Base-by-base conservation (phyloP, 64 coral and sea anemone species). In the Actinia tenebrosa region DNA sequence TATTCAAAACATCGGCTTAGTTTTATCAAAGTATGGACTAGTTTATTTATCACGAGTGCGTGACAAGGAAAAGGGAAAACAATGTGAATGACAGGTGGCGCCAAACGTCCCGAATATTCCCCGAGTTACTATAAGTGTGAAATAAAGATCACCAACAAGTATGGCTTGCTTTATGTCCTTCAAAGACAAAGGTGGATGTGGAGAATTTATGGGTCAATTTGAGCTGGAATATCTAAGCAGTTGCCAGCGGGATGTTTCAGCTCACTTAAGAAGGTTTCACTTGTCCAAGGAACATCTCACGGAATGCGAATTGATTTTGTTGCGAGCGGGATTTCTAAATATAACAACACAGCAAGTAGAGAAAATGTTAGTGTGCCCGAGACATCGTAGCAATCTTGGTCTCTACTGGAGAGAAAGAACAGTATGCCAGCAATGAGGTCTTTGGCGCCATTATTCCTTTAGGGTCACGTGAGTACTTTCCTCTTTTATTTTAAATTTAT, bases 341-440 rank as follows among this genome's bases (percentile, higher is more conserved):
- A 42, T 79, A 3, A 17, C 10, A 45, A 44, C 77, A 79, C 13
- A 20, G 58, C 71, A 88, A 11, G 80, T 80, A 68, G 55, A 88
- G n/a, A n/a, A 17, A 72, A 88, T 43, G 43, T 88, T 78, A n/a
- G 77, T 90, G 50, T 91, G 83, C 45, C 83, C 89, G 77, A 77
- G 64, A 20, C 71, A 91, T 86, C 89, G 83, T 55, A 54, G 72
- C 58, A 86, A 25, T 37, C 64, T 91, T 26, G 89, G 89, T 61
- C 82, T 71, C 27, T 86, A 79, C 59, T 91, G 89, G 83, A 83
- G 84, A 86, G 89, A 83, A 43, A 84, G 45, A 45, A 86, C 83
- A 60, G 85, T 83, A 53, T 91, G 89, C 44, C 89, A 91, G 77
- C 86, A 91, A 85, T 23, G 26, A 19, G 30, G 54, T 84, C 26